Percentiles rank a stretch among this genome's conserved stretches.
phyloP scores from a whole-genome alignment of 1,140 invertebrate genomes.

The Drosophila aff. region DNA sequence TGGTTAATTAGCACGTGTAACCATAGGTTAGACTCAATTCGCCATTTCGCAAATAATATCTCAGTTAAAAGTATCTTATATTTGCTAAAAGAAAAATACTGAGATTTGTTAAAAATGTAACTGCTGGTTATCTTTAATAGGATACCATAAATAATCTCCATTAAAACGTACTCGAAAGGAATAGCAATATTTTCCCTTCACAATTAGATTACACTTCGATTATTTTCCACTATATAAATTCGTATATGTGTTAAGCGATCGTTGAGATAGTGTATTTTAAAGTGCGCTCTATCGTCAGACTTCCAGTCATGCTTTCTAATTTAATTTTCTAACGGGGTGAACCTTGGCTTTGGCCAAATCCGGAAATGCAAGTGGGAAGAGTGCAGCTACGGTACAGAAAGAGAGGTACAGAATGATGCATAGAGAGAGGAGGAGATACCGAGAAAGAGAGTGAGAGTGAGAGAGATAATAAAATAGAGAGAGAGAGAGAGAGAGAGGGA shows the following conservation, averaged over 20 bases:
- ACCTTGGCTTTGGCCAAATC: constrained; percentile 54
- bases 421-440: not conserved
- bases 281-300: not conserved
- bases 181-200: not conserved
- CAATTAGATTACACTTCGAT: not conserved
- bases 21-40: too few relatives aligned
- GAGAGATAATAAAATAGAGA: not conserved
- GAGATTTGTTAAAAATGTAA: not conserved
- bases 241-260: not conserved
- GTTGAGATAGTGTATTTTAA: not conserved
- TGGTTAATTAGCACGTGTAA: too few relatives aligned
- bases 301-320: constrained; percentile 52
- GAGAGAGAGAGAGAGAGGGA: not conserved
- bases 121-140: not conserved
- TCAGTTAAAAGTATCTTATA: too few relatives aligned
- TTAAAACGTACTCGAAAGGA: not conserved
- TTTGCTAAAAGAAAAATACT: too few relatives aligned
- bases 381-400: not conserved
- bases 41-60: too few relatives aligned
- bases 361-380: constrained; percentile 40
- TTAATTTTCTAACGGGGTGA: constrained; percentile 59
- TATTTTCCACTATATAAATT: too few relatives aligned
- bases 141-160: too few relatives aligned
- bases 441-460: not conserved
- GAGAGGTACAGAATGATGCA: not conserved